Evolutionary conservation across 2,797 vertebrate genomes (phyloP).

Genomic region (Gymnopithys bicolor): DNA sequence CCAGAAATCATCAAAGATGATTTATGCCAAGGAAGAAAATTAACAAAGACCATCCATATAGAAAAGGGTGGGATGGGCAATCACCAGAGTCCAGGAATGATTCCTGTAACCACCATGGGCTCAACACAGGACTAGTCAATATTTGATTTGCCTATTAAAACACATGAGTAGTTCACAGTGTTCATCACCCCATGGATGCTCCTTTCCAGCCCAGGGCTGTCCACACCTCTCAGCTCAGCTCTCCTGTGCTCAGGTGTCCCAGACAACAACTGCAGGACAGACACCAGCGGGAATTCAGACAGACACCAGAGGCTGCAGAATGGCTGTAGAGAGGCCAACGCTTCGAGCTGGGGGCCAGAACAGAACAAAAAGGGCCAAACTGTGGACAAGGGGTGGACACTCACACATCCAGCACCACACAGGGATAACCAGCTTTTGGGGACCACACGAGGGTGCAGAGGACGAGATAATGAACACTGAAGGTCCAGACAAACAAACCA

Average conservation of each 20-base stretch:
- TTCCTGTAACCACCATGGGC: not conserved
- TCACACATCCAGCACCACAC: not conserved
- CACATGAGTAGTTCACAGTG: not conserved
- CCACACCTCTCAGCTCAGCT: not conserved
- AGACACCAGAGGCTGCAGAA: not conserved
- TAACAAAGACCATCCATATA: not conserved
- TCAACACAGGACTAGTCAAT: not conserved
- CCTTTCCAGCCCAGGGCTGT: not conserved
- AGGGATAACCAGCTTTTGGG: not conserved
- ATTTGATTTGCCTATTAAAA: not conserved
- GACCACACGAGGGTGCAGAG: not conserved
- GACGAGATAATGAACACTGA: not conserved
- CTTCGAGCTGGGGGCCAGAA: not conserved
- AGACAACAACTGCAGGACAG: not conserved
- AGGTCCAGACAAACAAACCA: not conserved
- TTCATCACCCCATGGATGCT: not conserved
- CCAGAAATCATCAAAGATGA: slow-evolving; percentile 71
- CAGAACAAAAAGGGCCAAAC: not conserved
- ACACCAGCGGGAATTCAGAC: not conserved
- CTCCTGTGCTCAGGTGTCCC: not conserved
- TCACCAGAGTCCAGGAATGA: not conserved
- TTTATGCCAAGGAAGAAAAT: slow-evolving; percentile 64
- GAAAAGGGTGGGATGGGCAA: not conserved
- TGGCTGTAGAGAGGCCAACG: not conserved
- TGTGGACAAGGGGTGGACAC: not conserved